Conservation (phyloP, 1,140 invertebrate species). For the Aphaenogaster floridana region DNA sequence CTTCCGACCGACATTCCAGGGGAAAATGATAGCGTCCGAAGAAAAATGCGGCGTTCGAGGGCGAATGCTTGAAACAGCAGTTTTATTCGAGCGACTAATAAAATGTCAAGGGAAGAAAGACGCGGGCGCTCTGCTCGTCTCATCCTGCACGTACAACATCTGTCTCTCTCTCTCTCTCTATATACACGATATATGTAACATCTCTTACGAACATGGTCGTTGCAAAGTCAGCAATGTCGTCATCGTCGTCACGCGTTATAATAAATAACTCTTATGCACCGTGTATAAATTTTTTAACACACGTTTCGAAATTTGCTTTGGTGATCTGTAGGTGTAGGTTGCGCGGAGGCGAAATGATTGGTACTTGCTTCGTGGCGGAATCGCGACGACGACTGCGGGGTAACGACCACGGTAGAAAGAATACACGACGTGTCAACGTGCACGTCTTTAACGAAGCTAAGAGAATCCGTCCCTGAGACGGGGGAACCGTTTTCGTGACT, state of each 20-base stretch:
- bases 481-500: not conserved
- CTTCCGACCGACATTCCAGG: slow-evolving; percentile 45
- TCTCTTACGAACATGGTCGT: slow-evolving; percentile 18
- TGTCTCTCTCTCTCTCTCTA: not conserved
- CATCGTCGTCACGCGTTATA: slow-evolving; percentile 62
- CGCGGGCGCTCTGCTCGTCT: slow-evolving; percentile 33
- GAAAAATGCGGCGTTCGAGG: slow-evolving; percentile 47
- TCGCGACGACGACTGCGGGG: slow-evolving; percentile 44
- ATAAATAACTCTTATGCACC: slow-evolving; percentile 37
- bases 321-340: slow-evolving; percentile 48
- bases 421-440: not conserved
- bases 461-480: not conserved
- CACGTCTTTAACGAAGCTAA: not conserved
- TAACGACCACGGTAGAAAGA: slow-evolving; percentile 21
- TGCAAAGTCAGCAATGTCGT: slow-evolving; percentile 42
- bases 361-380: slow-evolving; percentile 58
- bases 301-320: slow-evolving; percentile 34
- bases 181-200: not conserved
- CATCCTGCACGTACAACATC: slow-evolving; percentile 22
- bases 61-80: slow-evolving; percentile 14
- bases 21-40: slow-evolving; percentile 48
- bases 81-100: slow-evolving; percentile 56
- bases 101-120: slow-evolving; percentile 56
- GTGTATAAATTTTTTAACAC: slow-evolving; percentile 41
- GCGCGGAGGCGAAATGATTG: slow-evolving; percentile 67